Evolutionary conservation across 2,113 vertebrate species (phyloP).

Genomic region (Tautogolabrus adspersus): DNA sequence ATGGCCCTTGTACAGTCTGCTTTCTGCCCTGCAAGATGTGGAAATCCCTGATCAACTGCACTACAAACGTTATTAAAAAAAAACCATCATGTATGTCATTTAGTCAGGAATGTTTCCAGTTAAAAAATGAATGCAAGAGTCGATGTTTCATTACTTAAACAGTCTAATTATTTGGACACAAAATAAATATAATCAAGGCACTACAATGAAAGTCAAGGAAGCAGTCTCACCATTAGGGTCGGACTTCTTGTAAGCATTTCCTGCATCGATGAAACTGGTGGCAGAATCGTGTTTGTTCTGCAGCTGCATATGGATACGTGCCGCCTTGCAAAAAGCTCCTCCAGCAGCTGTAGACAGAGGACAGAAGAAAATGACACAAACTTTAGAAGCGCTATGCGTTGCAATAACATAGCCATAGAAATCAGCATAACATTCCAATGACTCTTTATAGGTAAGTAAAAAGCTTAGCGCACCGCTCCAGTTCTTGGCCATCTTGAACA

Average conservation of each 20-base stretch:
- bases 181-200: background rate
- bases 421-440: no score
- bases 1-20: background rate
- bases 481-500: slow-evolving; percentile 99
- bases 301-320: slow-evolving; percentile 96
- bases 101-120: background rate
- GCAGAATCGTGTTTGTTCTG: slow-evolving; percentile 98
- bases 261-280: slow-evolving; percentile 96
- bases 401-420: no score
- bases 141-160: background rate
- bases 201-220: background rate
- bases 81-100: background rate
- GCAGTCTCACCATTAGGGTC: slow-evolving; percentile 91
- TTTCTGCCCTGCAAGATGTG: background rate
- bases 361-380: background rate
- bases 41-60: background rate
- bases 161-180: background rate
- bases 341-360: slow-evolving; percentile 87
- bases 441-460: no score
- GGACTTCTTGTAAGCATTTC: slow-evolving; percentile 96
- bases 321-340: slow-evolving; percentile 94
- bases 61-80: background rate
- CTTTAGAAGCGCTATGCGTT: no score
- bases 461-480: slow-evolving; percentile 89
- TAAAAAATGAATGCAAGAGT: background rate